These are phyloP conservation scores for Nomada goodeniana DNA, from an alignment of 2,888 invertebrate species.

Conservation along the genomic window DNA sequence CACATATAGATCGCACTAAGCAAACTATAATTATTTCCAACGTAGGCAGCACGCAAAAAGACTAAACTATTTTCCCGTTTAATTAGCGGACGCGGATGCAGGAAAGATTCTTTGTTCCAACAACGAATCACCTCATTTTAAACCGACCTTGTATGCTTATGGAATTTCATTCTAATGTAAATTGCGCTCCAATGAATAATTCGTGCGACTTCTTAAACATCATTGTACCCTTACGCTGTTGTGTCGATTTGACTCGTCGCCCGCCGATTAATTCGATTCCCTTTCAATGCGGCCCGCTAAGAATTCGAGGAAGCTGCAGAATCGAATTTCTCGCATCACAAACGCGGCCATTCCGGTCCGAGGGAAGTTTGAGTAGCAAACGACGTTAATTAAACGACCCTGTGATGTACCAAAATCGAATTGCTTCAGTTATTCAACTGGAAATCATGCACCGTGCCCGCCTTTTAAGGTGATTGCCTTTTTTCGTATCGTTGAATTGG, in stretches of 20 bases:
- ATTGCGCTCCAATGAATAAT: background rate
- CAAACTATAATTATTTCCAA: constrained; percentile 5
- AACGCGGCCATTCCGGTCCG: background rate
- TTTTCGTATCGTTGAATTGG: background rate
- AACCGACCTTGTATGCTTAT: background rate
- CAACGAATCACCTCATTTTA: background rate
- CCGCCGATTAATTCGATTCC: constrained; percentile 5
- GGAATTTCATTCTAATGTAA: background rate
- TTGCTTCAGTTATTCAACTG: background rate
- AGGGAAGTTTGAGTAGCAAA: background rate
- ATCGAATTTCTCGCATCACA: constrained; percentile 1
- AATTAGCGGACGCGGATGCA: constrained; percentile 1
- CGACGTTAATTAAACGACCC: constrained; percentile 14
- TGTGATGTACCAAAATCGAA: background rate
- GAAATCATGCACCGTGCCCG: background rate
- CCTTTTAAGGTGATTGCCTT: background rate
- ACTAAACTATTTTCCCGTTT: constrained; percentile 13
- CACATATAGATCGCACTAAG: background rate
- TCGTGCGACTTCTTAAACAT: background rate
- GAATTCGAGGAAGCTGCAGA: background rate
- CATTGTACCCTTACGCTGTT: background rate
- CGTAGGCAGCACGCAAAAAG: background rate
- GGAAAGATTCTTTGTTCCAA: constrained; percentile 4
- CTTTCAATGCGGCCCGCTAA: background rate
- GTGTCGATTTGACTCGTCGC: background rate